Base-by-base conservation (phyloP, 2,113 vertebrate species). In the Ailuropoda melanoleuca region DNA sequence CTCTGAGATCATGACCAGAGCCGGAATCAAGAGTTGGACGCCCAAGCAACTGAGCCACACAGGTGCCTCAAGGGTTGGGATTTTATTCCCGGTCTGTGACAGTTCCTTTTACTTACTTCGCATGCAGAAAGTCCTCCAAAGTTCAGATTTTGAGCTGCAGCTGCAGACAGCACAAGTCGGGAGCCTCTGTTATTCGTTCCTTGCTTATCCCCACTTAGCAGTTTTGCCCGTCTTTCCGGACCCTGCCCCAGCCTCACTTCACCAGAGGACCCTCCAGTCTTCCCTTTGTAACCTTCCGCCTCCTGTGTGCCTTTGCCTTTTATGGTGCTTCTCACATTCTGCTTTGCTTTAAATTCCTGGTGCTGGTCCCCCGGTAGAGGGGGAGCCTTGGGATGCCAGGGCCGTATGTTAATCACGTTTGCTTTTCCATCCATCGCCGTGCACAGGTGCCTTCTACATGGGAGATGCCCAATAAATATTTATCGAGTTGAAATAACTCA, bases 171-270 rank as follows among this genome's bases (percentile, higher is more conserved):
- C n/a, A 11, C 21, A 15, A 56, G 31, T 14, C 60, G 6, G n/a
- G 8, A 0, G 0, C 1, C 24, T 78, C 18, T 68, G 11, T 78
- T 11, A 8, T 58, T 50, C 0, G 1, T 3, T 26, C 31, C 4
- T 2, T 0, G 21, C 18, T 18, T n/a, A n/a, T 50, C 56, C 50
- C 18, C 17, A 58, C 31, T 39, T 4, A 12, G 60, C 19, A 17
- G 18, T 39, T 56, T 94, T 21, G 26, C 84, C 48, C 48, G 2
- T n/a, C 55, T 82, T 23, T 53, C 56, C 39, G n/a, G 55, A 18
- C 34, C 43, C 60, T 12, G 12, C 8, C 50, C 23, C 24, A 11
- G 4, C 82, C 39, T 64, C 3, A 13, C 10, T 90, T 82, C 88
- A 48, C 5, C 43, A 6, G 8, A 26, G 0, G n/a, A 18, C 50